Base-by-base conservation (phyloP, 2,797 vertebrate species). In the Anabas testudineus region DNA sequence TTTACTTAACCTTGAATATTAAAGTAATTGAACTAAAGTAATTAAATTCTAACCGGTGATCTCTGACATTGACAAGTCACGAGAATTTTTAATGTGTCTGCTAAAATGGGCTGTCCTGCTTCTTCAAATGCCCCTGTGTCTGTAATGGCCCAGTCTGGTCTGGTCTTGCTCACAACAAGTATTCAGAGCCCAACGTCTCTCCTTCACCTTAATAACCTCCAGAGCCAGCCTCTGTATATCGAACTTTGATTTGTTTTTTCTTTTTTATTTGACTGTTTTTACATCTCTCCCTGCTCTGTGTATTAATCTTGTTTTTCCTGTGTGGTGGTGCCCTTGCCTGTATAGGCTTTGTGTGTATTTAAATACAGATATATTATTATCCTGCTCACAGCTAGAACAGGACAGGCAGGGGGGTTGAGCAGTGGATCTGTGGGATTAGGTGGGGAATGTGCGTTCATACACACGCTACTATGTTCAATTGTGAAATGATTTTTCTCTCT, bases 311-410 rank as follows among this genome's bases (percentile, higher is more conserved):
- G 71, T 90, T 87, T 93, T 95, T 96, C 94, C 94, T 91, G 92
- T 95, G 95, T 97, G 79, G 70, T 87, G 72, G 69, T 81, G 80
- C 54, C 69, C 78, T 81, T 76, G 76, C 86, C 85, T 81, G 53
- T 72, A 57, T 63, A 61, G 78, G 81, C 81, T 85, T 87, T 81
- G 78, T 87, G 82, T 90, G 81, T 88, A 80, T 90, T 88, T 91
- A 82, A 82, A 85, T 75, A 55, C 79, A 71, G 57, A 83, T 80
- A 67, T 82, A 77, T 87, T 80, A 76, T 76, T 60, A 76, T 86
- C 95, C 95, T 97, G 96, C 95, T 97, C 96, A 93, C 95, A 92
- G 93, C 93, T 95, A 93, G 93, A 95, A 95, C 93, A 95, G 95
- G 93, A 95, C 93, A 94, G 94, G 93, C 77, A 69, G 82, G 66